Evolutionary conservation across 2,888 invertebrate species (phyloP), one percentile per base, ranked within the genome.

Genomic region (Parelbella ahira): DNA sequence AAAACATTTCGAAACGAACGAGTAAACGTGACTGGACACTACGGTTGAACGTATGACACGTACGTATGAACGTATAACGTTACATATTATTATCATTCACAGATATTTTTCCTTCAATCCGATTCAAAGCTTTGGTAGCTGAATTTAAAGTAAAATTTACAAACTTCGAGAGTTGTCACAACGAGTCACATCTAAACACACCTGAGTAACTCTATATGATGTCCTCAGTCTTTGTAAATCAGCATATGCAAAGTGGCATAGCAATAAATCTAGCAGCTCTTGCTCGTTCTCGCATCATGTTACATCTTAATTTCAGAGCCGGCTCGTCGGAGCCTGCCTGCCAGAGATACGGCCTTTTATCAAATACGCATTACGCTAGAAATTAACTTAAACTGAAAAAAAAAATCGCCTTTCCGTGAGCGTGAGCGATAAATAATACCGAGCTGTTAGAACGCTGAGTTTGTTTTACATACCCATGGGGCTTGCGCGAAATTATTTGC

Each of bases 231-330:
- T 88, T 87, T 88, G 88, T 88, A 88, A 88, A 88, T 88, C 88
- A 88, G 88, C 88, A 88, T 88, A 88, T 88, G 88, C 88, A 88
- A 88, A 88, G 87, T 87, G 87, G 88, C 84, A 84, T 80, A 82
- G 88, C 80, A 86, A 88, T 88, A 88, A 88, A 88, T 88, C 88
- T 87, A 80, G 77, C 75, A 68, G 87, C 77, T 84, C 86, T 87
- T 84, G 88, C 88, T 88, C 88, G 88, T 88, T 88, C 87, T 86
- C 88, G 88, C 88, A 88, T 88, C 88, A 88, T 88, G 88, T 88
- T 88, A 88, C 88, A 88, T 88, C 88, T 88, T 88, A 88, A 88
- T 88, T 88, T 88, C 84, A 83, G 80, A 79, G 77, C 79, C 81
- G 79, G 80, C 82, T 81, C 81, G 77, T 65, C 78, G 82, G 81